A percentile compares a stretch with the other conserved stretches of the same genome.
Evolutionary conservation across 2,797 vertebrate genomes (phyloP).

Genomic region (Jordanella pulchra): DNA sequence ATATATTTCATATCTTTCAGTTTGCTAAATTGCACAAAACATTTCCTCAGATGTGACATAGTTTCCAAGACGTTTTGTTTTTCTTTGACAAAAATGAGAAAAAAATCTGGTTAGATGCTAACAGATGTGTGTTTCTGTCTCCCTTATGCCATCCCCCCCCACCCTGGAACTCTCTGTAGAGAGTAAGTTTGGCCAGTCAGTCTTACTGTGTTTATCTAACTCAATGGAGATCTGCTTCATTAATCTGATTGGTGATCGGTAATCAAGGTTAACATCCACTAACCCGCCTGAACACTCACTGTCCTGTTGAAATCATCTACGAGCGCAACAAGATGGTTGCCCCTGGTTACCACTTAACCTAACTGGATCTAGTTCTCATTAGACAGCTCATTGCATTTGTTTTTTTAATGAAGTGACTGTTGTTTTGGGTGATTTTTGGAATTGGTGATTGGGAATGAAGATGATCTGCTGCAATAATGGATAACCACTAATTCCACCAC

Average conservation of each 20-base stretch:
- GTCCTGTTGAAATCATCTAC: constrained; percentile 28
- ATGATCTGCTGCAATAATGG: constrained; percentile 26
- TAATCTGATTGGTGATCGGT: constrained; percentile 39
- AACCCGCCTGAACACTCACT: constrained; percentile 43
- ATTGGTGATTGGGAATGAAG: constrained; percentile 38
- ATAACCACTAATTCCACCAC: constrained; percentile 52
- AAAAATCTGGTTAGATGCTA: constrained; percentile 79
- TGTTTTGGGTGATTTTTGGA: constrained; percentile 25
- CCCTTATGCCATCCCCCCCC: constrained; percentile 86
- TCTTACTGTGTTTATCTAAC: constrained; percentile 49
- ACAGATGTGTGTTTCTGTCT: constrained; percentile 89
- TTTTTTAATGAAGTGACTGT: constrained; percentile 15
- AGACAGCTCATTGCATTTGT: constrained; percentile 13
- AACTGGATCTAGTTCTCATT: constrained; percentile 25
- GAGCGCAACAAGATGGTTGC: constrained; percentile 31
- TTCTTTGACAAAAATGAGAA: constrained; percentile 6
- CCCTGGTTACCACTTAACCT: constrained; percentile 6
- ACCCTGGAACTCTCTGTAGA: constrained; percentile 93
- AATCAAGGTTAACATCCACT: constrained; percentile 57
- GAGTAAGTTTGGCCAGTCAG: constrained; percentile 92
- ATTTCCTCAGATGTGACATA: constrained; percentile 9
- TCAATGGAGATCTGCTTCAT: constrained; percentile 77
- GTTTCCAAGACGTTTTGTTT: constrained; percentile 3
- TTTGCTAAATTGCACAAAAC: constrained; percentile 36
- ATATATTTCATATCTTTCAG: constrained; percentile 7